Conservation (phyloP, 2,113 vertebrate species). For the Pedetes capensis region DNA sequence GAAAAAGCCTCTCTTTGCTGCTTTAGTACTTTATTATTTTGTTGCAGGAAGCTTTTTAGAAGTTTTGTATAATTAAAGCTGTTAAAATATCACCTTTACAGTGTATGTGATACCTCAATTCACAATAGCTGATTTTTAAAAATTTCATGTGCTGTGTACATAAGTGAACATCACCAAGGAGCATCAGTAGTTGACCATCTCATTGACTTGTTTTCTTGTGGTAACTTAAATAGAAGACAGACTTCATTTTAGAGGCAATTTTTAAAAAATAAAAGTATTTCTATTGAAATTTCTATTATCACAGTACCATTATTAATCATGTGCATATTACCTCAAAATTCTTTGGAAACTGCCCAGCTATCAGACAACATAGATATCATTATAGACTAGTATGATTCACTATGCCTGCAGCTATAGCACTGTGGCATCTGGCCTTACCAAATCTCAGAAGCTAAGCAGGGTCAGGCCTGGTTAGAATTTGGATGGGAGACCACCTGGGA, state of each 20-base stretch:
- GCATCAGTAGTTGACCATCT: neutral
- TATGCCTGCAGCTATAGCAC: too few relatives aligned
- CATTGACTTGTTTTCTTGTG: neutral
- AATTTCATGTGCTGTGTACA: neutral
- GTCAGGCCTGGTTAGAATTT: too few relatives aligned
- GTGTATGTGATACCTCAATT: neutral
- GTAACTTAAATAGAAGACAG: neutral
- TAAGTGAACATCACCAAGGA: neutral
- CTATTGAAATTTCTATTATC: neutral
- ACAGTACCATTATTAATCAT: neutral
- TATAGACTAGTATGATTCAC: neutral
- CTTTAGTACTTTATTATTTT: constrained; percentile 1
- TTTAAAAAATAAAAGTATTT: neutral
- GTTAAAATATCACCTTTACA: constrained; percentile 31
- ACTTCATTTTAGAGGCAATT: neutral
- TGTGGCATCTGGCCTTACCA: too few relatives aligned
- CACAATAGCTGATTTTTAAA: neutral
- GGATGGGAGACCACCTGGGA: too few relatives aligned
- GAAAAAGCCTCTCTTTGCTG: neutral
- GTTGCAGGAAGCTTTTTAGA: constrained; percentile 51
- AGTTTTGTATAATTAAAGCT: neutral
- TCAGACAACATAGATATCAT: neutral
- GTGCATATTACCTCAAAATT: neutral
- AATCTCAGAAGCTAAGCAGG: too few relatives aligned
- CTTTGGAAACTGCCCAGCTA: neutral